Base-by-base conservation (phyloP, 2,888 invertebrate genomes). In the Parnassius glacialis region DNA sequence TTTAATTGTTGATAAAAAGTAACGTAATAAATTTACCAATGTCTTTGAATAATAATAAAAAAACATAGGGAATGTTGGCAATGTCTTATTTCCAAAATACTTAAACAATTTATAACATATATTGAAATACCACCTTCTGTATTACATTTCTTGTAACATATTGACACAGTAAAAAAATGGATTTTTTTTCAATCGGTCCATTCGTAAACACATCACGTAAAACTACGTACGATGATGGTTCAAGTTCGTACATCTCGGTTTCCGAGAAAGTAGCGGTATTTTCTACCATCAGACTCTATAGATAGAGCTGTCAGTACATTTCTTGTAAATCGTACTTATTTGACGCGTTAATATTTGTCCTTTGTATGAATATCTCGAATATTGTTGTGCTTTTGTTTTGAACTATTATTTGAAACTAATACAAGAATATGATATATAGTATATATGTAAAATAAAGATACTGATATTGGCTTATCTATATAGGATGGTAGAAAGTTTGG, bases 401-500 rank as follows among this genome's bases (percentile, higher is more conserved):
- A 20, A 20, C 20, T 20, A 20, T 20, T 20, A 20, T 20, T 20
- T 20, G 20, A 20, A 20, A 20, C 20, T 20, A 20, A 20, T 20
- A 16, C 16, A 16, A 16, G 16, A 16, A 16, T 16, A 16, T 16
- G 16, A 16, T 16, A 16, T 16, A 16, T n/a, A n/a, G n/a, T 16
- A 16, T 16, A 16, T 16, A 16, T 16, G 16, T 16, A 16, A 16
- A 16, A 16, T 16, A 16, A 16, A 16, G 16, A 16, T 16, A 25
- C 20, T 43, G 43, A 51, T 52, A 53, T 50, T 16, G 45, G 45
- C 34, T 62, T 62, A 58, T 62, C 51, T 58, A 57, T 52, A 43
- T 45, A 44, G 57, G 57, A 58, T 58, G 45, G 52, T 48, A 48
- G 48, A 53, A 62, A 57, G 62, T 62, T 58, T 58, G 51, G 45